Evolutionary conservation across 1,140 invertebrate genomes (phyloP), one percentile per base, ranked within the genome.

Genomic region (Rhysida immarginata): DNA sequence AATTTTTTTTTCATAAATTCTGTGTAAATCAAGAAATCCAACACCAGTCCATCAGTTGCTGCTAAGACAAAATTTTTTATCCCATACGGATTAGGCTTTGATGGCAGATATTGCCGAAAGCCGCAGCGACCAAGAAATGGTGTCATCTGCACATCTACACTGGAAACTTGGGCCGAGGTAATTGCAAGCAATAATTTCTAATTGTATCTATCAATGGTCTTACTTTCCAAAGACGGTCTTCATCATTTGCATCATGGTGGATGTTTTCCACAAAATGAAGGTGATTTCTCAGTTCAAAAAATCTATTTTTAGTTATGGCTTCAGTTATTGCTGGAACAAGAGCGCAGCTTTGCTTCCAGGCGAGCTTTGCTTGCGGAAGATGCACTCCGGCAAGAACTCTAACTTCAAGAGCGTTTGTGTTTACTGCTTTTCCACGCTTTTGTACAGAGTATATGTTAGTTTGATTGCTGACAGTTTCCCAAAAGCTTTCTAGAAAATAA

Each of bases 121-220:
- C 21, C 48, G 25, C 61, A 46, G 16, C 56, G 18, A 2, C 65
- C 63, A 53, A 61, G 63, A 58, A 67, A 66, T 11, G 64, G 59
- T 1, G 65, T 55, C 61, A 67, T 67, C 58, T 66, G 62, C 48
- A 66, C 60, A 55, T 67, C 65, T 27, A 67, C 55, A 43, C 43
- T 55, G 26, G 58, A 29, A 26, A 60, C 14, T 54, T 57, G 24
- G 55, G 60, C 62, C 24, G 62, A 2, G 26, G 46, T 43, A 16
- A 69, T 53, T 29, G 59, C 45, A 26, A 35, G 49, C 63, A 67
- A 26, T 61, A 29, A 29, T 62, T 60, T 54, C 57, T 52, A 45
- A 68, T 59, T 20, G 50, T 26, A 50, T 64, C 55, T 58, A 60
- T 63, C 46, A 68, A 25, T 53, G 61, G 59, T 56, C 61, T 52